Evolutionary conservation across 2,888 invertebrate genomes (phyloP), one percentile per base, ranked within the genome.

Genomic region (Odontocolon sp.): DNA sequence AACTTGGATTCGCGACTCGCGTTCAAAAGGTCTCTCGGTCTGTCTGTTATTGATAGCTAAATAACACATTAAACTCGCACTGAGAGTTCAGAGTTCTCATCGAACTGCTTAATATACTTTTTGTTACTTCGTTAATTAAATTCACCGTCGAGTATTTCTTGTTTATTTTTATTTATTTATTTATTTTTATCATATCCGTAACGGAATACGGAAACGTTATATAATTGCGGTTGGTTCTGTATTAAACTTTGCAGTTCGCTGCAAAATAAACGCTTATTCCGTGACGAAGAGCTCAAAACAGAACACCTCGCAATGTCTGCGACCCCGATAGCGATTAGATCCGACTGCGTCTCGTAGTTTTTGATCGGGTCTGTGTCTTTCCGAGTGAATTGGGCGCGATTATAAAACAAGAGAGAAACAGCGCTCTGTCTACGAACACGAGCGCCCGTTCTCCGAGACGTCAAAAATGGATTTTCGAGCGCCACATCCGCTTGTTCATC

Each of bases 401-500:
- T n/a, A 67, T 40, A 31, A 28, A 57, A 31, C 28, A 23, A 21
- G n/a, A 9, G n/a, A 47, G 8, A 9, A 28, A 9, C 9, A 18
- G 9, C n/a, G n/a, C n/a, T n/a, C n/a, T n/a, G n/a, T n/a, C n/a
- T n/a, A n/a, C n/a, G n/a, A n/a, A n/a, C n/a, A 56, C 0, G 11
- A 23, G n/a, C 31, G n/a, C 56, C 3, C 14, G 23, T 36, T 23
- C 23, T 1, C 11, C 16, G 50, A 31, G 63, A 54, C 42, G 33
- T 28, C 50, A 38, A 84, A 80, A 82, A 90, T 89, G 89, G 89
- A 89, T 86, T 90, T 88, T 87, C 90, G 89, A 73, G 88, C 89
- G 73, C 89, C 89, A 28, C 89, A 89, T 85, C 89, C 89, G 69
- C 86, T 86, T 71, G 87, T 88, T 78, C 89, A 89, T 80, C 87